phyloP scores from a whole-genome alignment of 2,113 vertebrate species.

The Tachuris rubrigastra region DNA sequence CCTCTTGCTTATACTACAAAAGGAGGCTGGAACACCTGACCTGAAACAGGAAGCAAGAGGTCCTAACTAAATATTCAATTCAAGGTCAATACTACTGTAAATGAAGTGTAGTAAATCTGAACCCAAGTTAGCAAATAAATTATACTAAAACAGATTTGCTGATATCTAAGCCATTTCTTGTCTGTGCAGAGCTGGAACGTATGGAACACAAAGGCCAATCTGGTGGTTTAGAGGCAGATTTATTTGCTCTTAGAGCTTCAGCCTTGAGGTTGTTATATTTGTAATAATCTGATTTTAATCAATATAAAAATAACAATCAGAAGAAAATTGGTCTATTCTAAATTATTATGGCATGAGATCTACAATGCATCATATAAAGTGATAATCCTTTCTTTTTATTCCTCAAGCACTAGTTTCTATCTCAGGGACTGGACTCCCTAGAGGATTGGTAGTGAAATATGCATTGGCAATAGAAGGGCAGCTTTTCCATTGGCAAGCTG shows the following conservation, averaged over 20 bases:
- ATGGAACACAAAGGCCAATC: not conserved
- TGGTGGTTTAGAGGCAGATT: not conserved
- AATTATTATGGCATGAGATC: slow-evolving; percentile 31
- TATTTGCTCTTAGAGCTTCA: not conserved
- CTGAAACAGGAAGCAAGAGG: not conserved
- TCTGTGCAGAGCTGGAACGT: not conserved
- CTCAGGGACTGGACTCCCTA: not conserved
- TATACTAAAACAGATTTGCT: not conserved
- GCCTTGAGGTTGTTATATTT: not conserved
- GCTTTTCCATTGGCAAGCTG: not conserved
- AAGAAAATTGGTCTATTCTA: slow-evolving; percentile 7
- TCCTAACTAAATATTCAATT: not conserved
- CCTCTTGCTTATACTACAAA: not conserved
- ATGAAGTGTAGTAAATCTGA: rapidly evolving
- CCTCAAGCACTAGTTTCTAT: slow-evolving; percentile 14
- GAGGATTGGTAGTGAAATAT: not conserved
- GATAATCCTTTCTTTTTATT: not conserved
- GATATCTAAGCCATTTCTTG: not conserved
- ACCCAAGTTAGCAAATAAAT: not conserved
- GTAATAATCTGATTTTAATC: not conserved
- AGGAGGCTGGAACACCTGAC: not conserved
- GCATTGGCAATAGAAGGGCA: not conserved
- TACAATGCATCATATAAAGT: slow-evolving; percentile 33
- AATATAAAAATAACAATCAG: slow-evolving; percentile 4
- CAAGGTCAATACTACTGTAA: not conserved